A percentile compares a stretch with the other conserved stretches of the same genome.
phyloP scores from a whole-genome alignment of 2,888 invertebrate genomes.

The Sabellastarte sp. region DNA sequence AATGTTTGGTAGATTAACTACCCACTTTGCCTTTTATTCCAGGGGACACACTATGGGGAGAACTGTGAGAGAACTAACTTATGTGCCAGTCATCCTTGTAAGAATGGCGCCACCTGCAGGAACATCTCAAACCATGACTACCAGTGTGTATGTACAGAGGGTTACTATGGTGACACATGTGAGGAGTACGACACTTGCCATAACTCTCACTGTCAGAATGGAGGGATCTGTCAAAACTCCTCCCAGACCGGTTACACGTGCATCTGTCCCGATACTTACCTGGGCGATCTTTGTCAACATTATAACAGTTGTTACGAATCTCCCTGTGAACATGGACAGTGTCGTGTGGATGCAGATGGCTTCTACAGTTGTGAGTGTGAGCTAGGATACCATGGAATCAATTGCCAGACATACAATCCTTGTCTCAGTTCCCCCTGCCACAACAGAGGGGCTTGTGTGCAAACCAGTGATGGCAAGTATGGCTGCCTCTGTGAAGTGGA shows the following conservation, averaged over 20 bases:
- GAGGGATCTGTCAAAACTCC: conserved; percentile 31
- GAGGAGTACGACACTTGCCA: conserved; percentile 25
- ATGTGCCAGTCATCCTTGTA: conserved; percentile 21
- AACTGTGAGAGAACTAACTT: conserved; percentile 24
- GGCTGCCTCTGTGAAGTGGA: conserved; percentile 19
- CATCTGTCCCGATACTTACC: conserved; percentile 36
- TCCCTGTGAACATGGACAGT: conserved; percentile 41
- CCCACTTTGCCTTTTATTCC: conserved; percentile 1
- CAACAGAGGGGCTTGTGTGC: conserved; percentile 40
- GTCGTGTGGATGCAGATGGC: conserved; percentile 14
- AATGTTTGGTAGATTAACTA: too few relatives aligned
- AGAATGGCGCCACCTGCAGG: conserved; percentile 19
- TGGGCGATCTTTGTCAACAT: conserved; percentile 40
- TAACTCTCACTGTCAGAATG: conserved; percentile 19
- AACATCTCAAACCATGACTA: conserved; percentile 18
- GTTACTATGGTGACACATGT: conserved; percentile 25
- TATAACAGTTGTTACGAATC: conserved; percentile 29
- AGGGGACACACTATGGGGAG: conserved; percentile 15
- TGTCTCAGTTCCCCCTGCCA: conserved; percentile 41
- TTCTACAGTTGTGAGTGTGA: conserved; percentile 33
- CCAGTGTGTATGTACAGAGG: conserved; percentile 24
- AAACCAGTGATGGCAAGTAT: conserved; percentile 21
- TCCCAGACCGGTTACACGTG: conserved; percentile 31
- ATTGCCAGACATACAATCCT: conserved; percentile 32
- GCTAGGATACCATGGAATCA: conserved; percentile 35